phyloP scores from a whole-genome alignment of 2,797 vertebrate species.

The Pyrrhura leucotis region DNA sequence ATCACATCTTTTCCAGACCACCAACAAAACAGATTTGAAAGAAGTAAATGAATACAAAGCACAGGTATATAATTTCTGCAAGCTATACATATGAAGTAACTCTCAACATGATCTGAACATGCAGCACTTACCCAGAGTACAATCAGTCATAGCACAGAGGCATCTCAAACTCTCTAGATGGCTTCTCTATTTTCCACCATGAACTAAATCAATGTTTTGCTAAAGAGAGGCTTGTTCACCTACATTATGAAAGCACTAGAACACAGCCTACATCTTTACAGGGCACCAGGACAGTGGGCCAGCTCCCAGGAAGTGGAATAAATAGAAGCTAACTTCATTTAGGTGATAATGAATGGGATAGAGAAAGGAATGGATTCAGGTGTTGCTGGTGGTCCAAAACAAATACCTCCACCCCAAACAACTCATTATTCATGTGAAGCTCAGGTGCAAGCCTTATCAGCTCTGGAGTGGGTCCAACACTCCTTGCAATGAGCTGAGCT shows the following conservation, averaged over 20 bases:
- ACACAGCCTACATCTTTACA: accelerated
- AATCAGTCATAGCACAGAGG: not conserved
- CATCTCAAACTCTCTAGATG: not conserved
- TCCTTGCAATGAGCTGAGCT: not conserved
- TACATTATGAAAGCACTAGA: accelerated
- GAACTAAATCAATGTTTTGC: accelerated
- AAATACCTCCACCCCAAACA: not conserved
- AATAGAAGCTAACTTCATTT: not conserved
- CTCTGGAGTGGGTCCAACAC: not conserved
- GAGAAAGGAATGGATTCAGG: not conserved
- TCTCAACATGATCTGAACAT: accelerated
- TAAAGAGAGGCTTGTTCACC: accelerated
- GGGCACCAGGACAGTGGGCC: accelerated
- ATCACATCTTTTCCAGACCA: not conserved
- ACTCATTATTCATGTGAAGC: not conserved
- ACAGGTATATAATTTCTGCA: not conserved
- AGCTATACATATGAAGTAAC: accelerated
- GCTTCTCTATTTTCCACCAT: not conserved
- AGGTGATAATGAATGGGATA: not conserved
- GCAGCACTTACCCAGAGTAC: not conserved
- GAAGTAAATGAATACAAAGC: not conserved
- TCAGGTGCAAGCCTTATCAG: not conserved
- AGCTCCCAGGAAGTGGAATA: not conserved
- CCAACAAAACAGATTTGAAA: accelerated
- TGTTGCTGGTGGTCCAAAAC: not conserved